Evolutionary conservation across 2,113 vertebrate species (phyloP).

Genomic region (Urocynchramus pylzowi): DNA sequence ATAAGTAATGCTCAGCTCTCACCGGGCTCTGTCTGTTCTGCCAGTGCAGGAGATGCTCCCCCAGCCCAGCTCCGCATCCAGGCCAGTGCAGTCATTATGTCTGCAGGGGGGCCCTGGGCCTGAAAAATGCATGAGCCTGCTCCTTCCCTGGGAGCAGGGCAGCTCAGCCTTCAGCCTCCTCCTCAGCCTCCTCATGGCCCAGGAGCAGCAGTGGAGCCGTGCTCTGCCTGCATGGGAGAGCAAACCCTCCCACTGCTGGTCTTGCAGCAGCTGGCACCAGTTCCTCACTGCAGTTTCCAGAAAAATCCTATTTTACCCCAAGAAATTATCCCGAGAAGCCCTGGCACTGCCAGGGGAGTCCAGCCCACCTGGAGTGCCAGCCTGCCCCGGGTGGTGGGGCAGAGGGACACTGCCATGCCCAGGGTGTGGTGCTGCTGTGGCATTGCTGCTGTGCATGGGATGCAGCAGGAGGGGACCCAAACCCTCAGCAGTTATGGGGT

Average conservation of each 20-base stretch:
- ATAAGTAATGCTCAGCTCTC: background rate
- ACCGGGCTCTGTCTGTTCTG: background rate
- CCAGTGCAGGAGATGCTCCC: background rate
- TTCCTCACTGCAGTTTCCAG: background rate
- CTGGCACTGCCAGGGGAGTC: background rate
- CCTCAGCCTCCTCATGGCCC: background rate
- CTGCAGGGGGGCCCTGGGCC: background rate
- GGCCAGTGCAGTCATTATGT: background rate
- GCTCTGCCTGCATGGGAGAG: background rate
- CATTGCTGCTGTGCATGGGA: rapidly evolving
- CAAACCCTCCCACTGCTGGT: background rate
- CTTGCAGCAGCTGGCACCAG: rapidly evolving
- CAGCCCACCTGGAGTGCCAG: background rate
- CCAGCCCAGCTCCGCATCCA: background rate
- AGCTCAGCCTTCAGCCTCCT: background rate
- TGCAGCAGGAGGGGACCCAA: background rate
- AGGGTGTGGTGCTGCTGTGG: rapidly evolving
- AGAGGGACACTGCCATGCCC: background rate
- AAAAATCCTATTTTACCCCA: rapidly evolving
- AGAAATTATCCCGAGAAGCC: rapidly evolving
- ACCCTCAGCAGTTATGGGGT: rapidly evolving
- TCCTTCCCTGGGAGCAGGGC: background rate
- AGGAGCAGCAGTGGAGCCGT: rapidly evolving
- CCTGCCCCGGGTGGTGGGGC: rapidly evolving
- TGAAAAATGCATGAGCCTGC: background rate